These are phyloP conservation scores for Pinna nobilis DNA, from an alignment of 1,140 invertebrate genomes.

Conservation along the genomic window DNA sequence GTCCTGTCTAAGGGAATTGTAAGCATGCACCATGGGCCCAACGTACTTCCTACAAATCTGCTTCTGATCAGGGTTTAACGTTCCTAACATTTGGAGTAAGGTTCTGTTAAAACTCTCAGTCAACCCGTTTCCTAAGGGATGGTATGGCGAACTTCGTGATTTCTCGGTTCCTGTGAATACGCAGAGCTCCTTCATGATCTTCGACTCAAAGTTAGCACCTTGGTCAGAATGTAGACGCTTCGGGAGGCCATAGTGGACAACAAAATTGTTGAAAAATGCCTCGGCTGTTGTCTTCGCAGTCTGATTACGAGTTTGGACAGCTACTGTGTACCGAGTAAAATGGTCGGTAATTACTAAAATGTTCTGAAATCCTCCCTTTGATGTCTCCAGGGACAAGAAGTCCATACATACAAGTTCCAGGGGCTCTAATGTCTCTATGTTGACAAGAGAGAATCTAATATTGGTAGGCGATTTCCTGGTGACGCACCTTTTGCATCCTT, in stretches of 20 bases:
- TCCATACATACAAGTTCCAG: constrained; percentile 34
- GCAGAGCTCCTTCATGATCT: constrained; percentile 14
- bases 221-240: constrained; percentile 9
- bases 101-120: constrained; percentile 28
- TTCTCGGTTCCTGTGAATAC: neutral
- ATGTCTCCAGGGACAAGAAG: constrained; percentile 33
- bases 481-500: constrained; percentile 5
- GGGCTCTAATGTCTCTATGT: constrained; percentile 12
- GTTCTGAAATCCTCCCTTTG: constrained; percentile 10
- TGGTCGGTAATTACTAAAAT: constrained; percentile 28
- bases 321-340: constrained; percentile 14
- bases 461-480: neutral
- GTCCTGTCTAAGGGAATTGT: neutral
- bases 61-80: constrained; percentile 18
- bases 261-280: neutral
- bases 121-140: constrained; percentile 20
- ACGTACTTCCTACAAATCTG: constrained; percentile 1
- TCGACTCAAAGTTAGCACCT: constrained; percentile 11
- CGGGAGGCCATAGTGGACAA: constrained; percentile 1
- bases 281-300: neutral
- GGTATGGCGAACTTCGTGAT: constrained; percentile 9
- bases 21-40: no score
- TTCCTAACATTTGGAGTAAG: constrained; percentile 24
- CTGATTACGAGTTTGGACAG: constrained; percentile 11
- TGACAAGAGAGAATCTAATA: constrained; percentile 11